A percentile compares a stretch with the other conserved stretches of the same genome.
These are phyloP conservation scores for Ovibos moschatus DNA, from an alignment of 2,113 vertebrate species.

Conservation along the genomic window DNA sequence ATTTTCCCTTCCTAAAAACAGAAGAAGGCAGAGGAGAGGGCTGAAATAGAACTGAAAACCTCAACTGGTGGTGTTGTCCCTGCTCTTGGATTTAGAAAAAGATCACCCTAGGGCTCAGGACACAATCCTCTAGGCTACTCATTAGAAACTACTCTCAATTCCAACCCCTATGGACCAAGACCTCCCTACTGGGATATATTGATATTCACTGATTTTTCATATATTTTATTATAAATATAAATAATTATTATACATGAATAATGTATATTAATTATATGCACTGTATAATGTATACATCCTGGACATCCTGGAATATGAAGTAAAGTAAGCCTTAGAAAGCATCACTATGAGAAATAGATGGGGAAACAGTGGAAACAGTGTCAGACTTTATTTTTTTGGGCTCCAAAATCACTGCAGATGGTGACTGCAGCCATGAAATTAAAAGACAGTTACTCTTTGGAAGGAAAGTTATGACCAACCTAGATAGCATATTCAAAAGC, in stretches of 20 bases:
- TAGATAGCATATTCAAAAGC: too few relatives aligned
- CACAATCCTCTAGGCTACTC: slow-evolving; percentile 5
- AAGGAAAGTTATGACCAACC: too few relatives aligned
- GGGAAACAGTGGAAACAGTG: too few relatives aligned
- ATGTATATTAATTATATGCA: background rate
- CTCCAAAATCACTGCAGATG: too few relatives aligned
- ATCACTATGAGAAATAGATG: too few relatives aligned
- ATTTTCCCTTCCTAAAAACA: background rate
- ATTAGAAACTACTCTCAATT: background rate
- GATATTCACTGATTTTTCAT: background rate
- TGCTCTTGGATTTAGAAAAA: slow-evolving; percentile 31
- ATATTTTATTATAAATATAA: background rate
- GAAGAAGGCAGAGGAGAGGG: background rate
- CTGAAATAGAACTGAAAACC: background rate
- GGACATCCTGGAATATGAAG: too few relatives aligned
- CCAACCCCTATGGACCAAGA: background rate
- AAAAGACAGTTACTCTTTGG: too few relatives aligned
- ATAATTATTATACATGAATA: background rate
- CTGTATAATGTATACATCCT: background rate
- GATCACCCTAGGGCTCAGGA: background rate
- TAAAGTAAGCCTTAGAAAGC: too few relatives aligned
- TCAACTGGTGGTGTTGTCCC: background rate
- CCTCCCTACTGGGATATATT: background rate
- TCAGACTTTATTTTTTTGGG: too few relatives aligned
- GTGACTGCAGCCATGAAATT: too few relatives aligned